Base-by-base conservation (phyloP, 2,888 invertebrate species). In the Torymus aiolomorphi region DNA sequence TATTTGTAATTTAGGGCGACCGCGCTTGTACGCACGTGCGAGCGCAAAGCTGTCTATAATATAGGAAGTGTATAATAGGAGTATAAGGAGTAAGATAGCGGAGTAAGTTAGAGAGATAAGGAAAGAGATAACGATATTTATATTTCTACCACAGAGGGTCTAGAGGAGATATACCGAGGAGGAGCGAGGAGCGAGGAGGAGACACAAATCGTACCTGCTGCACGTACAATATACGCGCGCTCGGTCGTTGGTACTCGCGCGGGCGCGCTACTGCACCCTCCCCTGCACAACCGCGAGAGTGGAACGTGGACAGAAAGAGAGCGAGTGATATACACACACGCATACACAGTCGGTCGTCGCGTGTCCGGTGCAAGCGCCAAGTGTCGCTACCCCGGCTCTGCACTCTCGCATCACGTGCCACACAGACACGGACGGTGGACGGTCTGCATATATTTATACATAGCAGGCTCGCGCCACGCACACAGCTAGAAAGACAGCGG, bases 91-190 rank as follows among this genome's bases (percentile, higher is more conserved):
- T 5, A 71, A 13, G 42, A 14, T 10, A 63, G 31, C 13, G 16
- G n/a, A n/a, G n/a, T n/a, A n/a, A n/a, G n/a, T n/a, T n/a, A 63
- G 42, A 63, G 49, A 16, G 14, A 42, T n/a, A n/a, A n/a, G n/a
- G n/a, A 42, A 0, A n/a, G 16, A 14, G 49, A 65, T 49, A 42
- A 42, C 42, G 42, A 42, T 65, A 63, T 73, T 65, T 74, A 74
- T 65, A 56, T 65, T 73, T 73, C 42, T 65, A 73, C 62, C 63
- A 49, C 56, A 73, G 56, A 56, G 31, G 11, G 69, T 56, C 49
- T 42, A 20, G n/a, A 18, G 5, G 14, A 8, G 42, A 42, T 42
- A 42, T 14, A 31, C 11, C 1, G 16, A 42, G 13, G 49, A 63
- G 20, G 10, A 31, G 42, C 42, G 20, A n/a, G 42, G 63, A 63